Base-by-base conservation (phyloP, 1,140 invertebrate species). In the Planococcus citri region DNA sequence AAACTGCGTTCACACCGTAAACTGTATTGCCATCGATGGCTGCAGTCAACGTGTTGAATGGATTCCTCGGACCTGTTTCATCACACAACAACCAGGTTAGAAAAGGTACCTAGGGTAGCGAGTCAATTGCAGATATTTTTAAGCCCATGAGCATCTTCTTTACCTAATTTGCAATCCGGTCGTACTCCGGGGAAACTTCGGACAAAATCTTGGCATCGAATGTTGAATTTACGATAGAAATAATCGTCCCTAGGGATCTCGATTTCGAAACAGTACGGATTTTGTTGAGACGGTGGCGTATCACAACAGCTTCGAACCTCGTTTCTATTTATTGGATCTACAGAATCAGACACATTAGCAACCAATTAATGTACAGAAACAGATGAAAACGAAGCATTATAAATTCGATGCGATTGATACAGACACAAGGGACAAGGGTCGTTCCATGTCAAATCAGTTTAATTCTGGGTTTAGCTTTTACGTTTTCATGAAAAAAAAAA, bases 181-280 rank as follows among this genome's bases (percentile, higher is more conserved):
- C 90, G 80, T 1, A 87, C 85, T 0, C 86, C 90, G 8, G 91
- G 90, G 78, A 92, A 93, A 24, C 87, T 90, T 72, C 92, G 81
- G 1, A 94, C 90, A 73, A 94, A 95, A 78, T 94, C 89, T 76
- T 92, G 87, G 75, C 92, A 95, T 74, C 86, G 87, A 17, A 93
- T 86, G 68, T 86, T 83, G 78, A 90, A 94, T 25, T 91, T 82
- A 14, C 86, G 83, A 81, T 92, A 96, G 82, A 95, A 95, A 75
- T 92, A 91, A 78, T 97, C 94, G 76, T 94, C 89, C 68, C 88
- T 86, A 0, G 94, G 93, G 25, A 97, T 88, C 33, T 82, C 77
- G 72, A 97, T 95, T 78, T 94, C 91, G 76, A 94, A 88, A 77
- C 94, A 97, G 75, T 93, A 93, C 0, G 91, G 92, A 80, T 95